Evolutionary conservation across 1,140 invertebrate genomes (phyloP).

Genomic region (Homalodisca vitripennis): DNA sequence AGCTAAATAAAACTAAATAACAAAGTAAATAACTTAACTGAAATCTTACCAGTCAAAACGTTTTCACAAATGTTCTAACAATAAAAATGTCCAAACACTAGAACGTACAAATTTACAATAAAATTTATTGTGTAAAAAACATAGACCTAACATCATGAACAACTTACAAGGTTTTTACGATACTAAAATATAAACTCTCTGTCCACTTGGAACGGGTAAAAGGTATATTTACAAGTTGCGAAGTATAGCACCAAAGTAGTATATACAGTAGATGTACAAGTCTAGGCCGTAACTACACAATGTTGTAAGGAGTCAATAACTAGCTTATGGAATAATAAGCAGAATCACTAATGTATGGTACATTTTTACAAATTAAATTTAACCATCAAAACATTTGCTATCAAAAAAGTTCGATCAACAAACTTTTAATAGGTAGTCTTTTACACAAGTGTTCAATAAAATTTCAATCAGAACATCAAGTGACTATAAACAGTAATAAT

Average conservation of each 20-base stretch:
- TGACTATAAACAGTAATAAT: no score
- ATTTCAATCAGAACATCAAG: background rate
- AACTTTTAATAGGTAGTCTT: background rate
- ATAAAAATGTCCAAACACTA: no score
- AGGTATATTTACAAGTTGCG: background rate
- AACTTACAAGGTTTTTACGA: no score
- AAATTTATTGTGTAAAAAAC: no score
- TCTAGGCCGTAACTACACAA: slow-evolving; percentile 22
- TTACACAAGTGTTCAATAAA: background rate
- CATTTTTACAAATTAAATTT: background rate
- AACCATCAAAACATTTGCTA: background rate
- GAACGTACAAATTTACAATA: no score
- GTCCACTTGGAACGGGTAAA: background rate
- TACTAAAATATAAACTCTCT: background rate
- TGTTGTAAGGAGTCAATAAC: background rate
- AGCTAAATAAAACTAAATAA: no score
- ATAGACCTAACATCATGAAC: no score
- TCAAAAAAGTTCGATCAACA: background rate
- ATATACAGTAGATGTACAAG: slow-evolving; percentile 25
- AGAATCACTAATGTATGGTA: background rate
- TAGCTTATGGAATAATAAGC: background rate
- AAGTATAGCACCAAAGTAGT: slow-evolving; percentile 18
- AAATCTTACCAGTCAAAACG: no score
- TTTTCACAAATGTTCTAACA: no score
- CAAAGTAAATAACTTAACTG: no score